A percentile compares a stretch with the other conserved stretches of the same genome.
These are phyloP conservation scores for Paracentrotus lividus DNA, from an alignment of 53 echinoderm and acorn worm species.

Conservation along the genomic window DNA sequence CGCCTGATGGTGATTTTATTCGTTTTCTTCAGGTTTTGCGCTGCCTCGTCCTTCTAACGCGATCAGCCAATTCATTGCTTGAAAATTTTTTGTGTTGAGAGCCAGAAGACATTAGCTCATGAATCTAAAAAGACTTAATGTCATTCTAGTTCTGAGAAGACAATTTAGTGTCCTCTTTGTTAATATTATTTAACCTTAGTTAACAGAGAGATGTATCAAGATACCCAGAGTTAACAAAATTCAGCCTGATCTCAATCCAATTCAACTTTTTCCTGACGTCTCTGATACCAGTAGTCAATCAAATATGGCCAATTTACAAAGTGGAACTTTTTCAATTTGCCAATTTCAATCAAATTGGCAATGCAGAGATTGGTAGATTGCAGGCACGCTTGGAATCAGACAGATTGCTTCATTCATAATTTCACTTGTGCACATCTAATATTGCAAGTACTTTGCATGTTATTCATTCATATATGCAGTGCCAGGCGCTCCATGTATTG, in stretches of 20 bases:
- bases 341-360: slow-evolving; percentile 18
- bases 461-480: too few relatives aligned
- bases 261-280: background rate
- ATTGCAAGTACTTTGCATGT: too few relatives aligned
- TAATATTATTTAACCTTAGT: background rate
- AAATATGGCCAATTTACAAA: background rate
- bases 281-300: background rate
- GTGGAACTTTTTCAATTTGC: slow-evolving; percentile 46
- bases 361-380: background rate
- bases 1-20: background rate
- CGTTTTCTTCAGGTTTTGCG: background rate
- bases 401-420: slow-evolving; percentile 31
- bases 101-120: too few relatives aligned
- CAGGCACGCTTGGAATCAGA: background rate
- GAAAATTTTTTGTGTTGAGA: too few relatives aligned
- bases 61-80: too few relatives aligned
- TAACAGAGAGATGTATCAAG: background rate
- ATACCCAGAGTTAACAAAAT: background rate
- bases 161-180: background rate
- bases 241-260: background rate
- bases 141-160: too few relatives aligned
- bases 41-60: background rate
- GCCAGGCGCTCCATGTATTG: too few relatives aligned
- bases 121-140: too few relatives aligned
- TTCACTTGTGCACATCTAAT: background rate